These are phyloP conservation scores for Thamnophis sirtalis DNA, from an alignment of 2,113 vertebrate species.

Conservation along the genomic window DNA sequence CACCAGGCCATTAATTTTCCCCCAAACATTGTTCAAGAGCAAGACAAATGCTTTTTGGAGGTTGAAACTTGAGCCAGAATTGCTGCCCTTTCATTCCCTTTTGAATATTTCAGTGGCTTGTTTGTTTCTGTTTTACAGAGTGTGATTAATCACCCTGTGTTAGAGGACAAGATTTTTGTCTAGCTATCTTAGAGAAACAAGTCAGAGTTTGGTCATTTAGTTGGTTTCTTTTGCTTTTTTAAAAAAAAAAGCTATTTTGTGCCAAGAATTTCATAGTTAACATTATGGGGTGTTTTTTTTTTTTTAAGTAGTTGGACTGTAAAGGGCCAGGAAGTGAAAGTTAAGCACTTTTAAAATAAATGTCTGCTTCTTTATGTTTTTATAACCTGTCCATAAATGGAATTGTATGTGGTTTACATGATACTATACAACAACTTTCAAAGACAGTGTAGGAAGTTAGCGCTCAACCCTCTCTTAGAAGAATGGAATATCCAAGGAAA, in stretches of 20 bases:
- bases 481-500: too few relatives aligned
- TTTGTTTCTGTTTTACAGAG: not conserved
- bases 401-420: not conserved
- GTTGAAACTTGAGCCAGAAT: not conserved
- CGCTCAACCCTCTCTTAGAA: too few relatives aligned
- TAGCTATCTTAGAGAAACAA: not conserved
- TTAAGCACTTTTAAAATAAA: not conserved
- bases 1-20: not conserved
- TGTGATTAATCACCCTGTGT: not conserved
- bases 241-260: not conserved
- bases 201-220: not conserved
- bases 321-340: not conserved
- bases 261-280: not conserved
- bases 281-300: not conserved
- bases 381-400: not conserved
- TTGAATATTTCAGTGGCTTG: not conserved
- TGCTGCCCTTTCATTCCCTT: not conserved
- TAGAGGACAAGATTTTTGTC: not conserved
- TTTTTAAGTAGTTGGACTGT: too few relatives aligned
- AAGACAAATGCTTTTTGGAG: not conserved
- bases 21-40: not conserved
- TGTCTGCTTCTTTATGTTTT: not conserved
- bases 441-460: too few relatives aligned
- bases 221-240: not conserved
- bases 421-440: accelerated